Evolutionary conservation across 2,888 invertebrate species (phyloP).

Genomic region (Achlya flavicornis): DNA sequence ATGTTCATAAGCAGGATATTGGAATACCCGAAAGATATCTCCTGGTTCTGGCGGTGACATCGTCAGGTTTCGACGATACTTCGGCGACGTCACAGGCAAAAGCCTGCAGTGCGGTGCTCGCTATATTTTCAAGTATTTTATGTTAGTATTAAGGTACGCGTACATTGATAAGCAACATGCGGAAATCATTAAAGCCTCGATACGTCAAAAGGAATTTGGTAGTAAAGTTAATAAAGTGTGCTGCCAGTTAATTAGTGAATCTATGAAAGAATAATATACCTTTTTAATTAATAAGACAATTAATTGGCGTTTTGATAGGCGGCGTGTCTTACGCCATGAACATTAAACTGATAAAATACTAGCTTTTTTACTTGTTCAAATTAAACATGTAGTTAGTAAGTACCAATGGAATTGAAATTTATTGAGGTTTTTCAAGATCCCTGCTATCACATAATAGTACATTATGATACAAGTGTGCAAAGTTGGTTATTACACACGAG

Average conservation of each 20-base stretch:
- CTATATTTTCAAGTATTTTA: slow-evolving; percentile 25
- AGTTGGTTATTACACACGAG: too few species aligned
- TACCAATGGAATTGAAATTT: not conserved
- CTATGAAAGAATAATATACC: not conserved
- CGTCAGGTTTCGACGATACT: not conserved
- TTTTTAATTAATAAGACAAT: not conserved
- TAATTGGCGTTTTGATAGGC: not conserved
- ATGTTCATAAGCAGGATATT: slow-evolving; percentile 52
- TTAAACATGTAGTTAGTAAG: not conserved
- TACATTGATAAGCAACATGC: not conserved
- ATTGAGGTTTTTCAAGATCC: not conserved
- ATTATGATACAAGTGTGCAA: too few species aligned
- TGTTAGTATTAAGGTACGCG: slow-evolving; percentile 11
- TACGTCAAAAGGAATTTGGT: not conserved
- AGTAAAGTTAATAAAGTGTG: not conserved
- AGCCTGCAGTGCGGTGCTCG: slow-evolving; percentile 34
- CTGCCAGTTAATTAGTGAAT: not conserved
- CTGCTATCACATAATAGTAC: not conserved
- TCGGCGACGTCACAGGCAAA: slow-evolving; percentile 16
- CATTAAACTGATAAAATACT: not conserved
- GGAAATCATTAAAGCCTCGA: not conserved
- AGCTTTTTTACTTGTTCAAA: not conserved
- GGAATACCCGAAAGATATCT: slow-evolving; percentile 44
- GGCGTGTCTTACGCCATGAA: not conserved
- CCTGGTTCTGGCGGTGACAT: slow-evolving; percentile 26